Evolutionary conservation across 2,888 invertebrate genomes (phyloP).

Genomic region (Drosophila helvetica): DNA sequence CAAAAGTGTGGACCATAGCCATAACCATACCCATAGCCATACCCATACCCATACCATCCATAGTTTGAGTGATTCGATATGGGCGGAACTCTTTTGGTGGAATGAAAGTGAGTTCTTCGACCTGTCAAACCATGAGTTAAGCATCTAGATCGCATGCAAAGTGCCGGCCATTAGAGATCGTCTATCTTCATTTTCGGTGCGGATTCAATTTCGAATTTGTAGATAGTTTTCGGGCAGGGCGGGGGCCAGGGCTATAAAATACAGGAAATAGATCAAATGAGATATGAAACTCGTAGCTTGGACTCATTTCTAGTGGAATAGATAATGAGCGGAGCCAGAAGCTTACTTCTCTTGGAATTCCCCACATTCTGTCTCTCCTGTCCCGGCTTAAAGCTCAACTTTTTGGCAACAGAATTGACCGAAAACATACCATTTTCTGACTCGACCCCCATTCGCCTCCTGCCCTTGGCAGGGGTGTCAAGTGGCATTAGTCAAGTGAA

Average conservation of each 20-base stretch:
- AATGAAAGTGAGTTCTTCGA: slow-evolving; percentile 60
- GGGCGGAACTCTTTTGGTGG: slow-evolving; percentile 44
- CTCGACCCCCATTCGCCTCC: background rate
- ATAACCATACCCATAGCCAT: too few species aligned
- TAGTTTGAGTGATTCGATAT: slow-evolving; percentile 43
- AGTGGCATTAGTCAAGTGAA: slow-evolving; percentile 64
- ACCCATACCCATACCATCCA: background rate
- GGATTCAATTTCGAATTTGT: slow-evolving; percentile 40
- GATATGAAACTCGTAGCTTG: slow-evolving; percentile 6
- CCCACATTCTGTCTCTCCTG: background rate
- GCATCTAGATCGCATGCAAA: slow-evolving; percentile 41
- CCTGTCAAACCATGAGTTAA: slow-evolving; percentile 60
- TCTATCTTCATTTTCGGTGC: slow-evolving; percentile 23
- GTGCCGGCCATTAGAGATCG: slow-evolving; percentile 42
- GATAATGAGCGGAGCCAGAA: background rate
- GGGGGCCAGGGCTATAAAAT: background rate
- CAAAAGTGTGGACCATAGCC: slow-evolving; percentile 39
- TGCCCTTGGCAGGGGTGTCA: slow-evolving; percentile 51
- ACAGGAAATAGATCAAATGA: slow-evolving; percentile 11
- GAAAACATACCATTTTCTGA: background rate
- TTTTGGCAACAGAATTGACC: background rate
- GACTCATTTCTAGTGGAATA: slow-evolving; percentile 20
- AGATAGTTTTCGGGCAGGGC: slow-evolving; percentile 9
- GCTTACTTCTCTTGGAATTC: too few species aligned
- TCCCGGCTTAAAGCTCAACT: background rate